Percentiles rank a stretch among this genome's conserved stretches.
These are phyloP conservation scores for Ceriagrion tenellum DNA, from an alignment of 2,888 invertebrate species.

Conservation along the genomic window DNA sequence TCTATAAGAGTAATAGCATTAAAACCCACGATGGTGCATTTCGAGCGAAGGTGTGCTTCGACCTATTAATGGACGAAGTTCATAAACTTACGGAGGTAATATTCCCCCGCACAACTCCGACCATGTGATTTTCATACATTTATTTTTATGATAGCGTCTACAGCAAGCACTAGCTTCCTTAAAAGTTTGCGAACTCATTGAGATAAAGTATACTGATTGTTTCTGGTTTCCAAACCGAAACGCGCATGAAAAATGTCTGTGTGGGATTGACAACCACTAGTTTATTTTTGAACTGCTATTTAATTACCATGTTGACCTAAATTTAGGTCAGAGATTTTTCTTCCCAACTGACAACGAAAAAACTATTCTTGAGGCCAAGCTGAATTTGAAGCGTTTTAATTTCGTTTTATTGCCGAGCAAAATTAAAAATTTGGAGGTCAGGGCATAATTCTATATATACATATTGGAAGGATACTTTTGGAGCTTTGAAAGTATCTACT, in stretches of 20 bases:
- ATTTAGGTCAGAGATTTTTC: background rate
- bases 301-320: background rate
- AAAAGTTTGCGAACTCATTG: background rate
- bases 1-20: too few relatives aligned
- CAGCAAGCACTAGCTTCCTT: background rate
- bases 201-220: background rate
- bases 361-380: background rate
- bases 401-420: background rate
- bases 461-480: background rate
- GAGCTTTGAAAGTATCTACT: background rate
- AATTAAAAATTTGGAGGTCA: constrained; percentile 1
- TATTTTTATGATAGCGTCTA: background rate
- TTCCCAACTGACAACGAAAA: background rate
- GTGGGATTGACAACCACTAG: constrained; percentile 25
- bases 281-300: constrained; percentile 10
- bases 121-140: background rate
- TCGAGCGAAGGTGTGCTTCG: background rate
- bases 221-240: background rate
- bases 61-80: background rate
- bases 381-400: background rate
- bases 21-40: background rate
- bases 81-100: background rate
- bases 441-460: background rate
- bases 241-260: background rate
- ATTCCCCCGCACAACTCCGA: background rate